Base-by-base conservation (phyloP, 2,797 vertebrate genomes). In the Champsocephalus gunnari region DNA sequence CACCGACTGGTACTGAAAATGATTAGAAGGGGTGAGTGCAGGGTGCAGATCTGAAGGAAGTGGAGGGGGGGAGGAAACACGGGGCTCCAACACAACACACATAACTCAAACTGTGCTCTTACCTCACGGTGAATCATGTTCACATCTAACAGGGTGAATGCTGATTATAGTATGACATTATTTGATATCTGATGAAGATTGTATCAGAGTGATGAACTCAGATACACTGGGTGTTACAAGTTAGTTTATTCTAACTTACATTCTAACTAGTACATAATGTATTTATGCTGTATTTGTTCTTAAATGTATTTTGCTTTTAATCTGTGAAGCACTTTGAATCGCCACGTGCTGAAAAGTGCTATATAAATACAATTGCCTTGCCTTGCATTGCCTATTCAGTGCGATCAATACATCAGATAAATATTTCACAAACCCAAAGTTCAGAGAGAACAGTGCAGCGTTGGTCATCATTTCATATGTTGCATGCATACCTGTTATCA, bases 1-100 rank as follows among this genome's bases (percentile, higher is more conserved):
- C 71, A 82, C 81, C 0, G 69, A 45, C 71, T 84, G 79, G 83
- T 82, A 86, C 86, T 71, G 59, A 63, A 55, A 45, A 55, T 70
- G 74, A 79, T 77, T 77, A 64, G 44, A 47, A 21, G 2, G 21
- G 70, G 59, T 67, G 58, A 73, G 60, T 11, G 10, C 21, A 48
- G 24, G 19, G 66, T 73, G 28, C 58, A 71, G 51, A 77, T 67
- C 45, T 60, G 12, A 19, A 54, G 38, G 70, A 70, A 55, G 56
- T 19, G 24, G 47, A 38, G 34, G 34, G 34, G 34, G 44, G 32
- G 57, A 65, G 43, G 49, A 50, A 50, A 47, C 28, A 8, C 7
- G 49, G 43, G 65, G 19, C 48, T 66, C 13, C 43, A 50, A 48
- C 10, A 54, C 49, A 44, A 43, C 38, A 70, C 16, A 14, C 9